Conservation (phyloP, 2,113 vertebrate genomes). For the Petrocephalus microphthalmus region DNA sequence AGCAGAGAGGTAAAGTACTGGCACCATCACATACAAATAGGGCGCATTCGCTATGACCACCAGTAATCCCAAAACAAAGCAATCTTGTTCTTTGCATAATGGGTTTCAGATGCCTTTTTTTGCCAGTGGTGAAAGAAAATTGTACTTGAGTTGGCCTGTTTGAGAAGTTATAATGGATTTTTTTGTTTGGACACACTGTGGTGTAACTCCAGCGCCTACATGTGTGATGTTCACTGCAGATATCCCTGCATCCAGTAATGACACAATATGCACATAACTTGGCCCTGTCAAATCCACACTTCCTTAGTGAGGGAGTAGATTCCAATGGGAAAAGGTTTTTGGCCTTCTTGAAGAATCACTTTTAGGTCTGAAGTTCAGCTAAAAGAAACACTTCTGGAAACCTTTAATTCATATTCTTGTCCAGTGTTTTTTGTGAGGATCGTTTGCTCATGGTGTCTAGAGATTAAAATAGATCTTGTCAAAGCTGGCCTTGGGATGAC, state of each 20-base stretch:
- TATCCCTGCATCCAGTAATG: neutral
- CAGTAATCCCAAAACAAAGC: conserved; percentile 2
- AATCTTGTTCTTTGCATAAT: conserved; percentile 3
- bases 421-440: neutral
- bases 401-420: neutral
- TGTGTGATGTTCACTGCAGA: neutral
- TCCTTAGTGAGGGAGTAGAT: neutral
- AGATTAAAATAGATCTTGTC: neutral
- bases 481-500: neutral
- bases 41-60: neutral
- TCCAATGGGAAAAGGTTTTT: neutral
- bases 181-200: neutral
- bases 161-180: neutral
- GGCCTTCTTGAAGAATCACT: neutral
- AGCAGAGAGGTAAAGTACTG: neutral
- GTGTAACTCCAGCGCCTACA: neutral
- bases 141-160: neutral
- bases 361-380: neutral
- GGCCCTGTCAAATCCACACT: neutral
- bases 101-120: conserved; percentile 9
- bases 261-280: neutral
- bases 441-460: neutral
- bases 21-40: neutral
- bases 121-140: neutral
- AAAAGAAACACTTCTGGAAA: neutral